A percentile compares a stretch with the other conserved stretches of the same genome.
phyloP scores from a whole-genome alignment of 2,113 vertebrate species.

The Carlito syrichta region DNA sequence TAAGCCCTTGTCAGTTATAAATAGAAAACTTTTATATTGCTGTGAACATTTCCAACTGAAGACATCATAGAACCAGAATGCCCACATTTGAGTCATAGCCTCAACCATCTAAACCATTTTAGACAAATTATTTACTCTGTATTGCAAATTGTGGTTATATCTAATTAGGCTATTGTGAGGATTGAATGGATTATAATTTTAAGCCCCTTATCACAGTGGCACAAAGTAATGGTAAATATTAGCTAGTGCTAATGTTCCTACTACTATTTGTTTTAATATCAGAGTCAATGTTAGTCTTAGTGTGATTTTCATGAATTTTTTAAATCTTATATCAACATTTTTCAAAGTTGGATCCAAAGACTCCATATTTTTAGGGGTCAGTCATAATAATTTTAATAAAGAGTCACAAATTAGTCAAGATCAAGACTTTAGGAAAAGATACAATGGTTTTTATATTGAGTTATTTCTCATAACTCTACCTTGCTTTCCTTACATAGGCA shows the following conservation, averaged over 20 bases:
- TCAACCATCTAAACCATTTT: neutral
- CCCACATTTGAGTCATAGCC: neutral
- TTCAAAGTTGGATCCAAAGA: neutral
- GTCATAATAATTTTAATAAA: neutral
- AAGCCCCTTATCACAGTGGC: neutral
- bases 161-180: neutral
- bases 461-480: neutral
- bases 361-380: neutral
- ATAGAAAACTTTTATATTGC: neutral
- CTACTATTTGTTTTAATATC: neutral
- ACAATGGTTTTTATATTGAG: neutral
- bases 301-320: constrained; percentile 10
- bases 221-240: neutral
- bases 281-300: neutral
- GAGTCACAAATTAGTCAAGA: neutral
- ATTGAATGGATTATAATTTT: neutral
- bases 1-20: neutral
- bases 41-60: neutral
- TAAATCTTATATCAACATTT: neutral
- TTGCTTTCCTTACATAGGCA: neutral
- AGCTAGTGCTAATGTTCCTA: neutral
- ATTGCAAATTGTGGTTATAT: neutral
- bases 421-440: neutral
- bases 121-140: neutral
- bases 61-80: neutral